Percentiles rank a stretch among this genome's conserved stretches.
phyloP scores from a whole-genome alignment of 1,140 invertebrate species.

The Sinonovacula constricta region DNA sequence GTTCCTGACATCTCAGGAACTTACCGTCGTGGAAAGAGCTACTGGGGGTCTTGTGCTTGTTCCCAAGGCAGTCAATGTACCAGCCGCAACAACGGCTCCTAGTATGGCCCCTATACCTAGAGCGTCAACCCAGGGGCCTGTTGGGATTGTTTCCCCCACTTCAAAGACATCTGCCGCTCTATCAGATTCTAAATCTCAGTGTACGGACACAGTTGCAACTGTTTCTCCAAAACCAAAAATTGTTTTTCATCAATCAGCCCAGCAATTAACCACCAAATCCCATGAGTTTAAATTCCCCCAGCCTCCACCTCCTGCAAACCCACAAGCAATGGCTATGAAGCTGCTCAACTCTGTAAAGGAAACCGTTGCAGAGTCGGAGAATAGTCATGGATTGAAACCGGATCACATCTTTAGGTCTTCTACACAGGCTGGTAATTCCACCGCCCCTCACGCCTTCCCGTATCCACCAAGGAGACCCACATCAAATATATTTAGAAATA shows the following conservation, averaged over 20 bases:
- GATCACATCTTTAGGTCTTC: no score
- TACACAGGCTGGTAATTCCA: no score
- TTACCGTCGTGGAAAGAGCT: slow-evolving; percentile 55
- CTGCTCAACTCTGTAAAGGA: slow-evolving; percentile 43
- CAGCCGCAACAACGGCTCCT: not conserved
- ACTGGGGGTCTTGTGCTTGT: slow-evolving; percentile 20
- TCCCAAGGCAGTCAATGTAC: not conserved
- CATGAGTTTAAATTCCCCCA: slow-evolving; percentile 20
- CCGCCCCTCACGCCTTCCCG: no score
- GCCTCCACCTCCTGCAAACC: not conserved
- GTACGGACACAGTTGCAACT: no score
- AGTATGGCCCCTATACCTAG: not conserved
- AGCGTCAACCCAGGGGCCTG: not conserved
- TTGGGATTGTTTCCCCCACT: no score
- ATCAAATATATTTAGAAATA: no score
- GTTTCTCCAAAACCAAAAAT: slow-evolving; percentile 51
- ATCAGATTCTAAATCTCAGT: no score
- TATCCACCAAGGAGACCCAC: no score
- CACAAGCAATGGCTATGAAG: slow-evolving; percentile 34
- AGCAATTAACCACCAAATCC: slow-evolving; percentile 7
- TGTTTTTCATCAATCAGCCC: slow-evolving; percentile 46
- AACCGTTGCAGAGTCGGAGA: no score
- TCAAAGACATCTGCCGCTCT: no score
- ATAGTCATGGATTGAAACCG: no score
- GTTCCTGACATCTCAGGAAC: slow-evolving; percentile 52